A percentile compares a stretch with the other conserved stretches of the same genome.
These are phyloP conservation scores for Drosophila parabipectinata DNA, from an alignment of 1,140 invertebrate species.

Conservation along the genomic window DNA sequence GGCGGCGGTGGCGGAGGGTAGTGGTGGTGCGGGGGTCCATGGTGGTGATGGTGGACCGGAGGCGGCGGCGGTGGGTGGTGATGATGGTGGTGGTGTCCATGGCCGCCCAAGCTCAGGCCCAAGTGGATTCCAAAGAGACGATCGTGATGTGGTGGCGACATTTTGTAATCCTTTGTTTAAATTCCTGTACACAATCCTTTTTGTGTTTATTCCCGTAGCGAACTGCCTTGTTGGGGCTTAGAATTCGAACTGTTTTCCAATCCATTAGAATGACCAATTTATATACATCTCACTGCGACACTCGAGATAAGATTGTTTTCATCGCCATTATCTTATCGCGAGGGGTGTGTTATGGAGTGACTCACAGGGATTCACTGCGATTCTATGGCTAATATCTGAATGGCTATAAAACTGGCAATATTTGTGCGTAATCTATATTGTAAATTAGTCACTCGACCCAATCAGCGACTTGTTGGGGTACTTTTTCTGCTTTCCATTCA, in stretches of 20 bases:
- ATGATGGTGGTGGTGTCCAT: conserved; percentile 47
- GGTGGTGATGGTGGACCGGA: conserved; percentile 34
- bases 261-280: conserved; percentile 40
- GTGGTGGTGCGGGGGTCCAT: conserved; percentile 47
- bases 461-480: background rate
- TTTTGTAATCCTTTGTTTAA: conserved; percentile 5
- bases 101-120: conserved; percentile 50
- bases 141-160: conserved; percentile 63
- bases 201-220: conserved; percentile 24
- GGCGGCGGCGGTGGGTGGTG: conserved; percentile 42
- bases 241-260: conserved; percentile 38
- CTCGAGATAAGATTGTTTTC: conserved; percentile 44
- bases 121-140: conserved; percentile 67
- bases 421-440: conserved; percentile 7
- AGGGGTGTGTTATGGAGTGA: conserved; percentile 13
- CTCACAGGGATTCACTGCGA: conserved; percentile 26
- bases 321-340: conserved; percentile 52
- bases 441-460: conserved; percentile 18
- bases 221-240: conserved; percentile 30
- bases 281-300: conserved; percentile 33
- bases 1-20: conserved; percentile 40
- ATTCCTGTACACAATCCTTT: conserved; percentile 17
- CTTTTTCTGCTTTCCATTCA: conserved; percentile 24
- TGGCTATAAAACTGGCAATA: conserved; percentile 25
- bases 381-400: conserved; percentile 36